phyloP scores from a whole-genome alignment of 2,888 invertebrate species.

The Caenorhabditis doughertyi region DNA sequence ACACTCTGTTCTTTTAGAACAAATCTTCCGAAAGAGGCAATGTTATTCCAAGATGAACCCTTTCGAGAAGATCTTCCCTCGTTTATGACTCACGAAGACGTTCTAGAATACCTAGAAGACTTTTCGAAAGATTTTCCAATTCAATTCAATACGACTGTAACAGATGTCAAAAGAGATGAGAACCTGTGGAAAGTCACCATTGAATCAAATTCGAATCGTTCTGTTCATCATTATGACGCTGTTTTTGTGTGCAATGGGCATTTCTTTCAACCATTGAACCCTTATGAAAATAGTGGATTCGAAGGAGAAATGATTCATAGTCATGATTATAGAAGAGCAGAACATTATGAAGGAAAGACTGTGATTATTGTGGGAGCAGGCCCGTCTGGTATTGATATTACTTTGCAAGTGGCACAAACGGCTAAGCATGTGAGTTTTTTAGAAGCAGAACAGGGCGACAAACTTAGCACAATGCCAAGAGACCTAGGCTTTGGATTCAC shows the following conservation, averaged over 20 bases:
- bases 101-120: conserved; percentile 71
- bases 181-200: conserved; percentile 33
- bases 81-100: conserved; percentile 87
- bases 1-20: conserved; percentile 86
- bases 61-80: conserved; percentile 86
- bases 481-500: too few relatives aligned
- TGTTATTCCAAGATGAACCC: conserved; percentile 92
- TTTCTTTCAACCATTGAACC: conserved; percentile 71
- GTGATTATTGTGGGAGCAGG: conserved; percentile 92
- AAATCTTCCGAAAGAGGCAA: conserved; percentile 94
- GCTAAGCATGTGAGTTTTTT: conserved; percentile 14
- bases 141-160: conserved; percentile 67
- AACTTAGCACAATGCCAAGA: too few relatives aligned
- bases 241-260: conserved; percentile 90
- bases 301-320: conserved; percentile 88
- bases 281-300: conserved; percentile 61
- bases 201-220: neutral
- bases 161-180: conserved; percentile 45
- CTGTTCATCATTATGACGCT: conserved; percentile 85
- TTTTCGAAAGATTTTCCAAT: conserved; percentile 67
- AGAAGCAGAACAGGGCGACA: too few relatives aligned
- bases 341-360: conserved; percentile 86
- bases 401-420: conserved; percentile 85
- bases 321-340: conserved; percentile 90
- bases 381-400: conserved; percentile 91